Evolutionary conservation across 2,113 vertebrate genomes (phyloP), one percentile per base, ranked within the genome.

Genomic region (Pituophis catenifer): DNA sequence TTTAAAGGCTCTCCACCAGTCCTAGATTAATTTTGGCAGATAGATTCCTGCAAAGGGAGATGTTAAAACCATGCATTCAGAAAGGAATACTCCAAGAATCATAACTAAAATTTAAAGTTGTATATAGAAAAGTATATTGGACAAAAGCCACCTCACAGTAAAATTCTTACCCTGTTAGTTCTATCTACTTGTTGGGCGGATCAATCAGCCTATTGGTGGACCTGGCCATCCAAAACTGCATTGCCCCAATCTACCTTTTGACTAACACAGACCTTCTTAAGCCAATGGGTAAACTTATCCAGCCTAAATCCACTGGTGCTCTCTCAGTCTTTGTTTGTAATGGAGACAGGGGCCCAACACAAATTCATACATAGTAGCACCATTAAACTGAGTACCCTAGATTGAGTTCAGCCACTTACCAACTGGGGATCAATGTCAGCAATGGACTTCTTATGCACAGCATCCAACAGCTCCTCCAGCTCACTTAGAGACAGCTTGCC

Each of bases 391-490:
- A 11, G 53, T 54, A 38, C 33, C 75, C 29, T 33, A 88, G 57
- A 91, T 11, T 13, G 23, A 92, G 2, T 26, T n/a, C 2, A 65
- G 81, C 75, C 57, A 87, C 98, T 98, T 97, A 99, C 99, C 98
- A 99, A 98, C 95, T 99, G 99, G 0, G 99, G 99, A 96, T 99
- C 99, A 0, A 99, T 98, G 85, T 99, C 99, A 0, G 98, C 98
- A 5, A 99, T 98, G 0, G 99, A 99, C 93, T 98, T 98, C 94
- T 99, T 98, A 24, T 99, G 99, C 90, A 99, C 99, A 0, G 99
- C 98, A 0, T 98, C 96, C 0, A 99, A 98, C 91, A 99, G 98
- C 97, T 99, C 99, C 97, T 99, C 99, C 94, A 99, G 98, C 95
- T 99, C 99, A 1, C 96, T 95, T 95, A 99, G 98, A 0, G 98